Conservation (phyloP, 2,113 vertebrate species). For the Theristicus caerulescens region DNA sequence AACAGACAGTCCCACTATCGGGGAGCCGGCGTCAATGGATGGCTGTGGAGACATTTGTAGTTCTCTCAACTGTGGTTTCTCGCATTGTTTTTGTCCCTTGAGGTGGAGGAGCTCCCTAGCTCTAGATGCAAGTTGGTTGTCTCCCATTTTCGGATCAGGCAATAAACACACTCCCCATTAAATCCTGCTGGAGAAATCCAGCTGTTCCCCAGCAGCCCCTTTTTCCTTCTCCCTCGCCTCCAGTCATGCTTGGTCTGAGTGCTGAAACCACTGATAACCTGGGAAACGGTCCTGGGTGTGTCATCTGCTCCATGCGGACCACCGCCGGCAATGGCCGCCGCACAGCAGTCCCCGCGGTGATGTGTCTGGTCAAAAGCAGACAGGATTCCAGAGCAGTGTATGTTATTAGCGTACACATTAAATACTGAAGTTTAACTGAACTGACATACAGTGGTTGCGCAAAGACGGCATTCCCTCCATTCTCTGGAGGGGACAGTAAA, state of each 20-base stretch:
- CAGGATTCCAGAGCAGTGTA: rapidly evolving
- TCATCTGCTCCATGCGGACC: background rate
- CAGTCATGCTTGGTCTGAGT: background rate
- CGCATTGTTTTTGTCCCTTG: rapidly evolving
- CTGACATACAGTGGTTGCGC: rapidly evolving
- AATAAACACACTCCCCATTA: background rate
- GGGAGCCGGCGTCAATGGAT: rapidly evolving
- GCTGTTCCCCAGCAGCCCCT: background rate
- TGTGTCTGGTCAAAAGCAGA: background rate
- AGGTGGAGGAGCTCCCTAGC: background rate
- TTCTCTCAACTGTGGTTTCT: background rate
- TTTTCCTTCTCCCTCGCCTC: background rate
- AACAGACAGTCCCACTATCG: rapidly evolving
- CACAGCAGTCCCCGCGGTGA: rapidly evolving
- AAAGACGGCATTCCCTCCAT: background rate
- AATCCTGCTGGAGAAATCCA: background rate
- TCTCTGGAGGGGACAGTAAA: background rate
- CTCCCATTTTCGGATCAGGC: background rate
- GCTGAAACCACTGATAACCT: background rate
- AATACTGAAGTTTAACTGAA: background rate
- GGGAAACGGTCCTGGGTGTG: background rate
- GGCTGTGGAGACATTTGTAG: background rate
- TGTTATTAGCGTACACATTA: background rate
- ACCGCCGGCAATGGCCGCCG: rapidly evolving
- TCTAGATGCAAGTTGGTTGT: background rate